These are phyloP conservation scores for Netelia inedita DNA, from an alignment of 2,888 invertebrate species.

Conservation along the genomic window DNA sequence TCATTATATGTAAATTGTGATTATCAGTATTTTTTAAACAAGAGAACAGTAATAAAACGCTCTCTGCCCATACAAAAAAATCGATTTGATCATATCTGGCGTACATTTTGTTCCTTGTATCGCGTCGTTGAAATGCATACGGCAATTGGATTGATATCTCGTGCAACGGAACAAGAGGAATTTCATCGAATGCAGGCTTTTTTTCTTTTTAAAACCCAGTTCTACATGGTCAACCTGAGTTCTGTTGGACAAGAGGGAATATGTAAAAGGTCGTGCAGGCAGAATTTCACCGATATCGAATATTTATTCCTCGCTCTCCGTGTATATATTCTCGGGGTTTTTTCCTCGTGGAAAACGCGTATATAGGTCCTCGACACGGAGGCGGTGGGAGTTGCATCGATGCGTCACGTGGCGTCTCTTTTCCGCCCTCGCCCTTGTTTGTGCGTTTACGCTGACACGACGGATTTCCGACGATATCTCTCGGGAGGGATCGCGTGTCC, in stretches of 20 bases:
- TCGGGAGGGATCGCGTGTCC: not conserved
- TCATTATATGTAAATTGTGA: too few species aligned
- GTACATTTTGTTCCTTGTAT: not conserved
- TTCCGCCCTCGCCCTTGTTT: constrained; percentile 32
- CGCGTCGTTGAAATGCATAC: not conserved
- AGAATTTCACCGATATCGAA: constrained; percentile 26
- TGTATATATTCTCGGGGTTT: constrained; percentile 15
- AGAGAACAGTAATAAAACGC: too few species aligned
- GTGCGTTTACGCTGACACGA: constrained; percentile 57
- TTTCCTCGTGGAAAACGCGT: not conserved
- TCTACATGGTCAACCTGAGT: not conserved
- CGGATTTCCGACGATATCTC: constrained; percentile 54
- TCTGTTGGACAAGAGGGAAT: not conserved
- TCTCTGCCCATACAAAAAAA: too few species aligned
- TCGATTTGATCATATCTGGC: not conserved
- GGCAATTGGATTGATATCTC: not conserved
- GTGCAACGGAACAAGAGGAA: not conserved
- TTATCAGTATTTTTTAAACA: too few species aligned
- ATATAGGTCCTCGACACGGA: not conserved
- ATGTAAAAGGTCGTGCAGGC: not conserved
- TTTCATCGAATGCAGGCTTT: not conserved
- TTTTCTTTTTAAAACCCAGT: not conserved
- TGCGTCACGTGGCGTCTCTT: constrained; percentile 6
- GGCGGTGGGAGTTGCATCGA: constrained; percentile 18
- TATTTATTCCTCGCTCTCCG: not conserved